phyloP scores from a whole-genome alignment of 2,797 vertebrate species.

The Salarias fasciatus region DNA sequence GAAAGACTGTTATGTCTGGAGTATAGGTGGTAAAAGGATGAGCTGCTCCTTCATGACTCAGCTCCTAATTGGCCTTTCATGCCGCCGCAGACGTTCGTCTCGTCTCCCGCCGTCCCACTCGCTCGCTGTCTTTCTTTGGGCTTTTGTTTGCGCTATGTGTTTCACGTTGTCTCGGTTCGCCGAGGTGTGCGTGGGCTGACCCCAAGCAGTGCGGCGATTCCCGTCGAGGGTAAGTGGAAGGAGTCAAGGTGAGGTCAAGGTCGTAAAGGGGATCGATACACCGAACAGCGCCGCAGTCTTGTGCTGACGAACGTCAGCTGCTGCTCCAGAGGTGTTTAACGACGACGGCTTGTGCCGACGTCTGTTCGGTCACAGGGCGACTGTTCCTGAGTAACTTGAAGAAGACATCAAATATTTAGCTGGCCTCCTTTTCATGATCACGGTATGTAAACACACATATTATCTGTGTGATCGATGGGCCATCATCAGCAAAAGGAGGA shows the following conservation, averaged over 20 bases:
- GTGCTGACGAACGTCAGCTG: constrained; percentile 48
- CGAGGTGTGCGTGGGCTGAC: constrained; percentile 30
- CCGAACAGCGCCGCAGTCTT: constrained; percentile 31
- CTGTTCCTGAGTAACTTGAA: constrained; percentile 80
- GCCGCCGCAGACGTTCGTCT: constrained; percentile 63
- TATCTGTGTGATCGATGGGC: constrained; percentile 76
- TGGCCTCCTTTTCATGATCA: constrained; percentile 77
- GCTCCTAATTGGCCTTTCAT: constrained; percentile 54
- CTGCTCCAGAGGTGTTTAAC: constrained; percentile 69
- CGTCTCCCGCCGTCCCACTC: constrained; percentile 64
- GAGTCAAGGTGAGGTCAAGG: constrained; percentile 51
- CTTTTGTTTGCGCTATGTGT: constrained; percentile 62
- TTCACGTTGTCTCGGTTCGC: constrained; percentile 64
- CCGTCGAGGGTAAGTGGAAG: no score
- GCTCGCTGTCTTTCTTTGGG: constrained; percentile 50
- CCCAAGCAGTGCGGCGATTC: no score
- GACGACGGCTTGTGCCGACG: constrained; percentile 56
- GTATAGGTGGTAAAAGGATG: constrained; percentile 42
- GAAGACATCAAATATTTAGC: constrained; percentile 82
- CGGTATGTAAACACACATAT: constrained; percentile 80
- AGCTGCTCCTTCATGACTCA: constrained; percentile 58
- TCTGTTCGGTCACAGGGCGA: constrained; percentile 74
- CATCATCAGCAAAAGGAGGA: no score
- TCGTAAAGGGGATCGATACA: no score
- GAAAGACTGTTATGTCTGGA: constrained; percentile 35